A percentile compares a stretch with the other conserved stretches of the same genome.
phyloP scores from a whole-genome alignment of 1,140 invertebrate genomes.

The Yoshiicerus persimilis region DNA sequence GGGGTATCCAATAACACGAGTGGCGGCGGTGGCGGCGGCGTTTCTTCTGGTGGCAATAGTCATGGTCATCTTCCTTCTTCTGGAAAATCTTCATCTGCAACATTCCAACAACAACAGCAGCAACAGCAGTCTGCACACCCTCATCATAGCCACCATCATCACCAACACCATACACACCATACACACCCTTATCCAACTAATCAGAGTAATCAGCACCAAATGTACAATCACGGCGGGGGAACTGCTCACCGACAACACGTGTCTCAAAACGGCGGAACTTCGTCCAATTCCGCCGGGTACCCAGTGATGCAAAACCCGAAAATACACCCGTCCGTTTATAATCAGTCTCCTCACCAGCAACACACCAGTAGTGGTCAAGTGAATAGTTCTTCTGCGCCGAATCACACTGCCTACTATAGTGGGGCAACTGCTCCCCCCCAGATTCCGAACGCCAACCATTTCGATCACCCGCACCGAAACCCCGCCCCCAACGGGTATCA shows the following conservation, averaged over 20 bases:
- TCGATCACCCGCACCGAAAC: neutral
- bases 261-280: neutral
- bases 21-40: neutral
- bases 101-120: neutral
- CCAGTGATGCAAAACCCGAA: constrained; percentile 24
- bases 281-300: constrained; percentile 15
- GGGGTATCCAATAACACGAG: neutral
- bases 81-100: neutral
- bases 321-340: constrained; percentile 27
- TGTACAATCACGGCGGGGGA: constrained; percentile 9
- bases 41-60: neutral
- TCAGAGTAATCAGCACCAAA: constrained; percentile 19
- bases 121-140: neutral
- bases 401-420: neutral
- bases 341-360: constrained; percentile 26
- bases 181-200: neutral
- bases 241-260: neutral
- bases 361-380: neutral
- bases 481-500: neutral
- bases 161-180: neutral
- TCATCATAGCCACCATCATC: neutral
- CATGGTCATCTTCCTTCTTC: neutral
- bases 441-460: neutral
- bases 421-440: neutral
- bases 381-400: neutral